Evolutionary conservation across 37 sponge, comb jelly and placozoan genomes (phyloP), one percentile per base, ranked within the genome.

Genomic region (Chondrilla cf. caribensis): DNA sequence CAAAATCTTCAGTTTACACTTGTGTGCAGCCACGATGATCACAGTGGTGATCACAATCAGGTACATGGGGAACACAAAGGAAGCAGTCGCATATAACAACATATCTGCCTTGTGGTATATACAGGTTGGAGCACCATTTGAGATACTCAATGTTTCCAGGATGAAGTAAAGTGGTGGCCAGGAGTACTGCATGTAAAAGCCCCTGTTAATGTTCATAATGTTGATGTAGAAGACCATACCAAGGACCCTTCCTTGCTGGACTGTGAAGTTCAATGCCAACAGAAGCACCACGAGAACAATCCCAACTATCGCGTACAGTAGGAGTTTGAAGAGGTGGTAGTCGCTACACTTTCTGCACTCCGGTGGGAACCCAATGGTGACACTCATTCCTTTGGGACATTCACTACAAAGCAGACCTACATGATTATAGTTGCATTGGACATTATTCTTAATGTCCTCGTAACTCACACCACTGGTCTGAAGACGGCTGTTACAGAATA

Each of bases 1-100:
- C 9, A 70, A 31, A 15, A 70, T 70, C 58, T 18, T 79, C 22
- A 28, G 43, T 6, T 26, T 26, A 15, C 36, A 79, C 35, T 55
- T 54, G 58, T 57, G 58, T 29, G 58, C 40, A 21, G 26, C 79
- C 2, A 82, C 6, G 22, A 80, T 86, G 24, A 90, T 76, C 9
- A 18, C 57, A 25, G 67, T 2, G n/a, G 76, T 47, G 3, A 90
- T 21, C 17, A 84, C 38, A 37, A 90, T 38, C 55, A 90, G 81
- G 58, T 86, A 11, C 9, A 37, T 37, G 8, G 71, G 71, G 71
- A 31, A 31, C 19, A 70, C 71, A 70, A 70, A 70, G 19, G 5
- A 7, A 31, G 32, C 4, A 18, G 29, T 31, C 3, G 71, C 71
- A 9, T 33, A 7, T 38, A 7, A 6, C 14, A 70, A 70, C 71